Evolutionary conservation across 2,113 vertebrate genomes (phyloP).

Genomic region (Urocitellus parryii): DNA sequence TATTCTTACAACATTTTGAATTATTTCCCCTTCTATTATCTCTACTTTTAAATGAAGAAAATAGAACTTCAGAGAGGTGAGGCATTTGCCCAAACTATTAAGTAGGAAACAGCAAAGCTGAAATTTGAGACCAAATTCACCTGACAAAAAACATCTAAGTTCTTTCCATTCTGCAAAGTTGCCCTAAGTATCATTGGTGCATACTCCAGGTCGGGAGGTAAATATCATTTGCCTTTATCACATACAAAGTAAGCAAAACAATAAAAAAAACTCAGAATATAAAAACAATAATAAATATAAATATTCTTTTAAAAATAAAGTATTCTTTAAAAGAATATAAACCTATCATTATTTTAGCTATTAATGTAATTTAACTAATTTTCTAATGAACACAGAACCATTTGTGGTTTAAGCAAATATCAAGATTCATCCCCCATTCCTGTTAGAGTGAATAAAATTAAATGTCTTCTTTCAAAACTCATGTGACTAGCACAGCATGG

Average conservation of each 20-base stretch:
- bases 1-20: not conserved
- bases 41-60: conserved; percentile 41
- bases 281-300: conserved; percentile 11
- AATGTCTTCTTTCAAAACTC: conserved; percentile 41
- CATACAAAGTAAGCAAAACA: conserved; percentile 9
- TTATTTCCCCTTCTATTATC: not conserved
- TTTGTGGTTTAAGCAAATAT: conserved; percentile 7
- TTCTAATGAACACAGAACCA: not conserved
- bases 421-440: not conserved
- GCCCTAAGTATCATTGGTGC: not conserved
- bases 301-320: not conserved
- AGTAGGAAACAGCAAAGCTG: conserved; percentile 6
- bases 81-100: conserved; percentile 34
- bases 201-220: not conserved
- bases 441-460: conserved; percentile 29
- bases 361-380: not conserved
- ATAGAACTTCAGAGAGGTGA: not conserved
- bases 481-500: not conserved
- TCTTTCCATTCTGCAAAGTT: conserved; percentile 25
- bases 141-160: not conserved
- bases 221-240: not conserved
- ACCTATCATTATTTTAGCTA: not conserved
- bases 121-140: conserved; percentile 1
- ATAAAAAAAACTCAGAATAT: not conserved
- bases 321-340: conserved; percentile 6